phyloP scores from a whole-genome alignment of 2,888 invertebrate species.

The Epicampocera succincta region DNA sequence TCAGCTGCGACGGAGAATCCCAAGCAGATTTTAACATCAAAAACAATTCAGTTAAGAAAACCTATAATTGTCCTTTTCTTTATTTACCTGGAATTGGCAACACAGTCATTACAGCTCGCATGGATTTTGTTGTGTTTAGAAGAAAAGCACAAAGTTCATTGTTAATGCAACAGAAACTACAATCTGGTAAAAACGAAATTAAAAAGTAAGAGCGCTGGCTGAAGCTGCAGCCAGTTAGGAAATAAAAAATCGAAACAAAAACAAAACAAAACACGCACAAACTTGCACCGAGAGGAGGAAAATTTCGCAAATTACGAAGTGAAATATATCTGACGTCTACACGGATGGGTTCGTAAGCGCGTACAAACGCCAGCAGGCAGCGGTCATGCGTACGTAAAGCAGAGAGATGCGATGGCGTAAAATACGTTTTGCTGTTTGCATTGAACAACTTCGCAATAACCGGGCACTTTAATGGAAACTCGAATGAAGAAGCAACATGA shows the following conservation, averaged over 20 bases:
- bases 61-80: too few relatives aligned
- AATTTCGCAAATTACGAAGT: conserved; percentile 25
- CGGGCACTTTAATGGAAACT: not conserved
- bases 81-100: too few relatives aligned
- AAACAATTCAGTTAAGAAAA: too few relatives aligned
- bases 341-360: not conserved
- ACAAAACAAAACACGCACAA: too few relatives aligned
- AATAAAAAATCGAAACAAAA: too few relatives aligned
- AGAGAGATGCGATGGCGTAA: conserved; percentile 11
- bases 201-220: conserved; percentile 18
- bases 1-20: too few relatives aligned
- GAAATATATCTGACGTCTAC: not conserved
- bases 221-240: not conserved
- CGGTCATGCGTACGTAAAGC: conserved; percentile 35
- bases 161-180: not conserved
- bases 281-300: not conserved
- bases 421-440: conserved; percentile 17
- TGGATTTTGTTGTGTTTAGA: conserved; percentile 16
- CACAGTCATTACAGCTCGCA: not conserved
- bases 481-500: conserved; percentile 25
- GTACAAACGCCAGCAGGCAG: conserved; percentile 33
- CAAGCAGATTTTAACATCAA: too few relatives aligned
- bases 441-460: conserved; percentile 48
- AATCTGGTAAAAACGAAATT: conserved; percentile 10
- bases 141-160: not conserved